Conservation (phyloP, 2,797 vertebrate species). For the Manis crassicaudata region DNA sequence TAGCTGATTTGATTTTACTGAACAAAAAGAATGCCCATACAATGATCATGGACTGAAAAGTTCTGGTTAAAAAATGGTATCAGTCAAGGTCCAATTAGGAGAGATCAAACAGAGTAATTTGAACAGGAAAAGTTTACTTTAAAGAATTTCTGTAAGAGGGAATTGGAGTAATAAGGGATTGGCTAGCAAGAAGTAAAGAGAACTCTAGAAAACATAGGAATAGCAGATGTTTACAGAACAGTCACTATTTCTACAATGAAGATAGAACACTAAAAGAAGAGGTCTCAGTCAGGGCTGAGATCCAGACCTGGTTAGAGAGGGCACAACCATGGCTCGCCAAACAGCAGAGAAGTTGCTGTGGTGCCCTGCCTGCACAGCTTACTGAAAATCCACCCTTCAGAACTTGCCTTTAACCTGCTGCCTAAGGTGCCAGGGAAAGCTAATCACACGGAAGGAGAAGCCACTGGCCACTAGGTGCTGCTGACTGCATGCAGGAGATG, state of each 20-base stretch:
- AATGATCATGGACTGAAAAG: background rate
- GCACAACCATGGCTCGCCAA: background rate
- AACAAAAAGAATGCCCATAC: background rate
- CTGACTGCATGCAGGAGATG: background rate
- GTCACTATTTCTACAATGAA: background rate
- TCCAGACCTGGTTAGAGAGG: background rate
- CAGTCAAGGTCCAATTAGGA: background rate
- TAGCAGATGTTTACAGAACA: background rate
- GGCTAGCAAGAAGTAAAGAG: background rate
- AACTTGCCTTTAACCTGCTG: background rate
- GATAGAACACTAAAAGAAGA: background rate
- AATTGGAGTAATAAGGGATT: background rate
- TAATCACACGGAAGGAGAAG: background rate
- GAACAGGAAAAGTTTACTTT: slow-evolving; percentile 4
- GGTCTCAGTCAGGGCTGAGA: background rate
- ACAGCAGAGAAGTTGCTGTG: background rate
- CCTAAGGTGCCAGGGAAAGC: background rate
- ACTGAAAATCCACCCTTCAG: background rate
- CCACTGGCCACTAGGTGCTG: background rate
- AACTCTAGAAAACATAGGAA: background rate
- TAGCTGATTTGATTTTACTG: slow-evolving; percentile 34
- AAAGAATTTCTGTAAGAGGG: background rate
- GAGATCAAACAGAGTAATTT: background rate
- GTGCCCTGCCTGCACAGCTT: background rate
- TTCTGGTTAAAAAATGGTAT: background rate